These are phyloP conservation scores for Lamellibrachia luymesi DNA, from an alignment of 1,140 invertebrate species.

Conservation along the genomic window DNA sequence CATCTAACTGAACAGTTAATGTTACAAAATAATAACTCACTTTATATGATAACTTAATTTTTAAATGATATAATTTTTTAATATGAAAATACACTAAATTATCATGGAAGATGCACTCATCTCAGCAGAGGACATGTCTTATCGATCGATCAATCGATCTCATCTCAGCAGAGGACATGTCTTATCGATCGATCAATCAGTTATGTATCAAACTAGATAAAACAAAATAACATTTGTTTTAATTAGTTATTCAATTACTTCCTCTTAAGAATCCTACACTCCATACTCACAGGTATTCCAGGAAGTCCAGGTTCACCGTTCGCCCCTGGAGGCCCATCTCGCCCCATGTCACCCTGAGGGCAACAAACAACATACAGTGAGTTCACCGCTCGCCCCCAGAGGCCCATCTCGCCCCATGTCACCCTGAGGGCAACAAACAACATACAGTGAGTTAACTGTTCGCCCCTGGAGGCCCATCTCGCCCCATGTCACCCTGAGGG, in stretches of 20 bases:
- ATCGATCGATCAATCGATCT: too few relatives aligned
- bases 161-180: background rate
- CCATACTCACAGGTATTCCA: conserved; percentile 33
- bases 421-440: background rate
- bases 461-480: conserved; percentile 51
- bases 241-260: background rate
- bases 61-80: too few relatives aligned
- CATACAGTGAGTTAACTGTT: background rate
- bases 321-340: conserved; percentile 5
- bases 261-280: background rate
- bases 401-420: background rate
- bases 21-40: too few relatives aligned
- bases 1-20: too few relatives aligned
- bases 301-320: conserved; percentile 12
- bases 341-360: conserved; percentile 7
- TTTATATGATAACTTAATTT: too few relatives aligned
- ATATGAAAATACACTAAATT: too few relatives aligned
- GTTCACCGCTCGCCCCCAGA: background rate
- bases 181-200: background rate
- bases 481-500: conserved; percentile 64
- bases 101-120: too few relatives aligned
- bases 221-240: background rate
- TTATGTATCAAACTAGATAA: background rate
- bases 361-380: background rate
- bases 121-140: too few relatives aligned